Conservation (phyloP, 2,888 invertebrate genomes). For the Catocala fraxini region DNA sequence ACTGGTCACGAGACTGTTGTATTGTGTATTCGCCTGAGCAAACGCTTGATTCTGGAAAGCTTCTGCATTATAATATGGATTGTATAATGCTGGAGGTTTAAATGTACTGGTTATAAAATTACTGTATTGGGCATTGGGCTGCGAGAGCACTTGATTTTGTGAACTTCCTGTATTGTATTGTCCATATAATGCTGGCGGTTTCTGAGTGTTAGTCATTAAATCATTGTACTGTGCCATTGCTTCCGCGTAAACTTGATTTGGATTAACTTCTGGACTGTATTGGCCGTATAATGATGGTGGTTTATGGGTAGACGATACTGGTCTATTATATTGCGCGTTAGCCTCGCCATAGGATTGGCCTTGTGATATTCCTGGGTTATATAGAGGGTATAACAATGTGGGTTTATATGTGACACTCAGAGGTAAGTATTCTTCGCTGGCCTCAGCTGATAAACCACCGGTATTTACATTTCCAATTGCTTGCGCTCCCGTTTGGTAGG, state of each 20-base stretch:
- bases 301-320: slow-evolving; percentile 3
- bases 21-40: slow-evolving; percentile 2
- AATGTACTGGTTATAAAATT: background rate
- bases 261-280: slow-evolving; percentile 15
- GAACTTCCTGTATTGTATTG: slow-evolving; percentile 3
- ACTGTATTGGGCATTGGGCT: slow-evolving; percentile 10
- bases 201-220: slow-evolving; percentile 6
- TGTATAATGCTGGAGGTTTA: background rate
- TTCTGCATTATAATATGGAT: slow-evolving; percentile 4
- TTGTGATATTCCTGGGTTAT: slow-evolving; percentile 16
- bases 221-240: slow-evolving; percentile 13
- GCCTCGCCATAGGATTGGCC: slow-evolving; percentile 3
- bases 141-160: slow-evolving; percentile 3
- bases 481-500: background rate
- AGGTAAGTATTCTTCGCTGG: slow-evolving; percentile 2
- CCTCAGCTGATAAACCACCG: slow-evolving; percentile 1
- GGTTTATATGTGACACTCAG: slow-evolving; percentile 27
- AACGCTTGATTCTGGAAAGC: slow-evolving; percentile 4
- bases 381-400: slow-evolving; percentile 17
- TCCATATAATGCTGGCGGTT: background rate
- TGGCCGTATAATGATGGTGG: background rate
- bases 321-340: slow-evolving; percentile 2
- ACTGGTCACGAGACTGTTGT: slow-evolving; percentile 4
- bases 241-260: slow-evolving; percentile 17
- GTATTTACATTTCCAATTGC: background rate